Percentiles rank a stretch among this genome's conserved stretches.
Conservation (phyloP, 2,797 vertebrate genomes). For the Odontamblyopus lacepedii region DNA sequence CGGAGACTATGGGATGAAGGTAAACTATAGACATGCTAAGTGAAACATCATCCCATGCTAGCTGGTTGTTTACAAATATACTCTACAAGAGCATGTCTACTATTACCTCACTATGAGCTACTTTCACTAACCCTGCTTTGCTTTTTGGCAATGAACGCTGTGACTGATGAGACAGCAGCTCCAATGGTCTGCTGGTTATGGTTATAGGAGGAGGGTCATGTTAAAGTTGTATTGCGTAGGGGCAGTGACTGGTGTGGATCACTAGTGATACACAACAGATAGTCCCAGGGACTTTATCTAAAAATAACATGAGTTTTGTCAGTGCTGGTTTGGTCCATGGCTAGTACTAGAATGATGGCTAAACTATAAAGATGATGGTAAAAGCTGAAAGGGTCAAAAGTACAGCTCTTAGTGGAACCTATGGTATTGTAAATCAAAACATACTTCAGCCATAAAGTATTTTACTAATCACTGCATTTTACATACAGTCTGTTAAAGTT, state of each 20-base stretch:
- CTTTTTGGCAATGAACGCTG: conserved; percentile 59
- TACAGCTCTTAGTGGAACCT: neutral
- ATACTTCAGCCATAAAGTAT: neutral
- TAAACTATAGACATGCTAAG: conserved; percentile 17
- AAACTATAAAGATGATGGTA: neutral
- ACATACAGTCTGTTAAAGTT: neutral
- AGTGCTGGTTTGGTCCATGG: neutral
- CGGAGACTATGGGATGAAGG: conserved; percentile 17
- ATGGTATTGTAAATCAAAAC: neutral
- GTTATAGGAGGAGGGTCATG: neutral
- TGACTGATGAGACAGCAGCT: conserved; percentile 42
- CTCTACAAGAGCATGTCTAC: conserved; percentile 34
- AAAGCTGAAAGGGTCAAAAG: neutral
- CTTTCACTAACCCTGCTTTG: conserved; percentile 57
- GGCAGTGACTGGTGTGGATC: neutral
- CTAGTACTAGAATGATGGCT: neutral
- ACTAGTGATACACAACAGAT: neutral
- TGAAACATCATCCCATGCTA: conserved; percentile 3
- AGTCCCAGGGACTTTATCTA: neutral
- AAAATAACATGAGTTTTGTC: neutral
- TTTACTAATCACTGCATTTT: neutral
- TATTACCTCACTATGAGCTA: conserved; percentile 62
- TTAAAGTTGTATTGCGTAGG: neutral
- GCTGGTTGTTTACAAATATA: conserved; percentile 22
- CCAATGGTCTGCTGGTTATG: neutral